These are phyloP conservation scores for Xiphias gladius DNA, from an alignment of 2,113 vertebrate species.

Conservation along the genomic window DNA sequence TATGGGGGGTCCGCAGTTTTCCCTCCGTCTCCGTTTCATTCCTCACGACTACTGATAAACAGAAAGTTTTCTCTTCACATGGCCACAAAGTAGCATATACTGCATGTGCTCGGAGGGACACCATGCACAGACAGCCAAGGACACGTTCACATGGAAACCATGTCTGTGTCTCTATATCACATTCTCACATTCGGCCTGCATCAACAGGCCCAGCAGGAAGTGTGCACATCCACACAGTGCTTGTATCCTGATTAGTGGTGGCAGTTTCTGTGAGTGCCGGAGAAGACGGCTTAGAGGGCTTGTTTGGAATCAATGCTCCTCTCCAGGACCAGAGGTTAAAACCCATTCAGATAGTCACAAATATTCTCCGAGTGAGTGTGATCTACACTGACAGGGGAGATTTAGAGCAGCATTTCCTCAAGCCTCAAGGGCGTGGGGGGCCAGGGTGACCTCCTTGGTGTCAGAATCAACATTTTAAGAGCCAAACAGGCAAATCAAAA, in stretches of 20 bases:
- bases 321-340: constrained; percentile 72
- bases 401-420: neutral
- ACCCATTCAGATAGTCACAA: constrained; percentile 60
- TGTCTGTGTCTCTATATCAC: constrained; percentile 33
- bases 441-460: constrained; percentile 19
- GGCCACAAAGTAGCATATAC: constrained; percentile 2
- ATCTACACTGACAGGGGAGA: constrained; percentile 52
- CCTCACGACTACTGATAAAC: constrained; percentile 27
- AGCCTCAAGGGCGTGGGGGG: constrained; percentile 12
- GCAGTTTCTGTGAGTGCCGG: constrained; percentile 59
- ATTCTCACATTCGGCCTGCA: constrained; percentile 25
- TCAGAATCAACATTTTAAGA: constrained; percentile 15
- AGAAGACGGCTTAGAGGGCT: constrained; percentile 63
- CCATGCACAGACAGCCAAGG: constrained; percentile 30
- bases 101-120: constrained; percentile 30
- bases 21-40: constrained; percentile 21
- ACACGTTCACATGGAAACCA: constrained; percentile 22
- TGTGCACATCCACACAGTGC: constrained; percentile 37
- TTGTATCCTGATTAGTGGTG: constrained; percentile 75
- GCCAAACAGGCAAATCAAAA: constrained; percentile 4
- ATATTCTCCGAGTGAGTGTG: constrained; percentile 45
- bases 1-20: constrained; percentile 39
- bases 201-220: constrained; percentile 61
- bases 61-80: neutral
- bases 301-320: constrained; percentile 69